Evolutionary conservation across 2,797 vertebrate species (phyloP), one percentile per base, ranked within the genome.

Genomic region (Myotis findleyi): DNA sequence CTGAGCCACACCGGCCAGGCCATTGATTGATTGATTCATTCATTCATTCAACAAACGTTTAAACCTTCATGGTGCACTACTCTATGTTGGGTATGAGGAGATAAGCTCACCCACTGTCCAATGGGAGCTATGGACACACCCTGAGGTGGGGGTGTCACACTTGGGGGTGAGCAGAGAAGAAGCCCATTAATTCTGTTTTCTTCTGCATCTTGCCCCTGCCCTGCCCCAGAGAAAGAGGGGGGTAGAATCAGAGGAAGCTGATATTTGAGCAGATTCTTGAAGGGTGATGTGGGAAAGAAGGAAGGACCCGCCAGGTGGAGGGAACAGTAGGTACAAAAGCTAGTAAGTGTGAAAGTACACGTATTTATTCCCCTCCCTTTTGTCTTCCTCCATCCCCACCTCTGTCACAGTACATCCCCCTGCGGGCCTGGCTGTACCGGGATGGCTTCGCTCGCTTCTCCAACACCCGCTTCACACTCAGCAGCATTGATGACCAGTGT

Each of bases 381-480:
- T 41, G 23, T 82, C 49, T 62, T 57, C 69, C 87, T 73, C 59
- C 2, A 1, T 20, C 49, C 55, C 81, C 59, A 7, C 80, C 49
- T 80, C 47, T 8, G 3, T 49, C 95, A 41, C 97, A 99, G 99
- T 99, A 98, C 97, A 57, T 99, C 93, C 99, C 99, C 0, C 98
- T 99, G 93, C 98, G 99, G 96, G 99, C 98, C 53, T 99, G 99
- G 99, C 97, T 99, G 1, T 99, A 99, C 97, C 97, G 99, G 57
- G 99, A 99, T 21, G 99, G 99, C 71, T 99, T 99, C 87, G 99
- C 99, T 23, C 97, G 98, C 36, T 99, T 99, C 97, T 99, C 99
- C 91, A 99, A 97, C 93, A 99, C 98, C 1, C 98, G 98, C 18
- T 99, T 99, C 97, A 99, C 99, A 3, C 98, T 99, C 36, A 99